Percentiles rank a stretch among this genome's conserved stretches.
Evolutionary conservation across 2,113 vertebrate genomes (phyloP).

Genomic region (Suncus etruscus): DNA sequence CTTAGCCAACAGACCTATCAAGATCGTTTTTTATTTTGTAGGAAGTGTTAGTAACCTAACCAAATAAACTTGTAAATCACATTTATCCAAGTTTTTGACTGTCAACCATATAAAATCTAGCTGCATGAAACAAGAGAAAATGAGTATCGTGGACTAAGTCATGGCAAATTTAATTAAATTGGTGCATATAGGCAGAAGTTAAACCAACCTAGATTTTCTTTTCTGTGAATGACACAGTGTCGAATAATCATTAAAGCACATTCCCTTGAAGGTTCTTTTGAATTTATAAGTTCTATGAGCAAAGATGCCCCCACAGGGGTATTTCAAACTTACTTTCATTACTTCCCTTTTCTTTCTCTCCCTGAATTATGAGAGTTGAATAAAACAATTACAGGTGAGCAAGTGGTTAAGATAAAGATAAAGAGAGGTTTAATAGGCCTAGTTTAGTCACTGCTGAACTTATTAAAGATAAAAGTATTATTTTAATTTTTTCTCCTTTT

Average conservation of each 20-base stretch:
- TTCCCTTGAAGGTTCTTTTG: not conserved
- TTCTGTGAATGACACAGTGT: not conserved
- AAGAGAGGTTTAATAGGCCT: constrained; percentile 12
- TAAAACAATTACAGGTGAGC: not conserved
- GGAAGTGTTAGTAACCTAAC: not conserved
- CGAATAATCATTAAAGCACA: not conserved
- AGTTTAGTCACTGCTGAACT: constrained; percentile 30
- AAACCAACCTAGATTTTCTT: not conserved
- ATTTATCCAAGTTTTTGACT: not conserved
- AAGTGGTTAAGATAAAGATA: constrained; percentile 36
- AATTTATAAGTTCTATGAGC: constrained; percentile 43
- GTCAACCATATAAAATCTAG: not conserved
- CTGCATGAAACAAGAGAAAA: not conserved
- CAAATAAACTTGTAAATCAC: not conserved
- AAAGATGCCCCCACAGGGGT: not conserved
- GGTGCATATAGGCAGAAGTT: not conserved
- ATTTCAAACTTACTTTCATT: not conserved
- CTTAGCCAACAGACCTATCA: constrained; percentile 2
- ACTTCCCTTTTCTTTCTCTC: not conserved
- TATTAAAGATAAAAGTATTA: constrained; percentile 53
- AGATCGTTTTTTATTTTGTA: constrained; percentile 5
- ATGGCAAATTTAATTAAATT: not conserved
- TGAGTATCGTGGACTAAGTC: not conserved
- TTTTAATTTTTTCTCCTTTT: constrained; percentile 53
- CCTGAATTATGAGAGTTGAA: not conserved